Percentiles rank a stretch among this genome's conserved stretches.
Conservation (phyloP, 92 coral and sea anemone species). For the Muricea muricata region DNA sequence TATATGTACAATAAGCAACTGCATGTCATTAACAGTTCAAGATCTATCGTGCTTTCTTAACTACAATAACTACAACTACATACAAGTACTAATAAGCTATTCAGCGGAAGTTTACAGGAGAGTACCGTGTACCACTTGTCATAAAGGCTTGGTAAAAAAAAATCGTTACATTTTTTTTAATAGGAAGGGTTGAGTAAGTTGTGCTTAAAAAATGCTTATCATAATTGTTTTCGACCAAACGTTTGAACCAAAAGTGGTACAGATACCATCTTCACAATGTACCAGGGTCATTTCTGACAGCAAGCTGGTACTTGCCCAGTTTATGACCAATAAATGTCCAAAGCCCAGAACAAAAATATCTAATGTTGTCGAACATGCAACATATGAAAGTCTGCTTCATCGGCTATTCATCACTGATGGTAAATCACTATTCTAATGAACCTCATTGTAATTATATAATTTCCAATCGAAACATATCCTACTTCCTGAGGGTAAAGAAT, state of each 20-base stretch:
- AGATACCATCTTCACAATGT: not conserved
- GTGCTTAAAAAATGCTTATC: no score
- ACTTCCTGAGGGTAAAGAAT: no score
- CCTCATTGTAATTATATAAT: no score
- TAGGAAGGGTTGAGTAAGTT: no score
- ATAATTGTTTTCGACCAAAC: no score
- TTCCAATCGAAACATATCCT: no score
- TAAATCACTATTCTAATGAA: no score
- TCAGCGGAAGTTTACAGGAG: not conserved
- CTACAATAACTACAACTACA: not conserved
- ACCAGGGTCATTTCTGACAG: not conserved
- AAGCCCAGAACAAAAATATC: not conserved
- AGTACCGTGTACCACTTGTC: not conserved
- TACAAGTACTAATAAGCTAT: not conserved
- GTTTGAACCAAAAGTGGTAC: not conserved
- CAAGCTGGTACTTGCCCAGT: not conserved
- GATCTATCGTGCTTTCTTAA: not conserved
- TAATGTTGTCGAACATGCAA: not conserved
- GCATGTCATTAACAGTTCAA: not conserved
- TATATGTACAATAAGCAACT: conserved; percentile 2
- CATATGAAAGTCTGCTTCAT: no score
- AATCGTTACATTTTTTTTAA: no score
- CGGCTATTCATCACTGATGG: no score
- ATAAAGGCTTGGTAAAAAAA: not conserved
- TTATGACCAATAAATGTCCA: not conserved